phyloP scores from a whole-genome alignment of 2,113 vertebrate species.

The Pleuronectes platessa region DNA sequence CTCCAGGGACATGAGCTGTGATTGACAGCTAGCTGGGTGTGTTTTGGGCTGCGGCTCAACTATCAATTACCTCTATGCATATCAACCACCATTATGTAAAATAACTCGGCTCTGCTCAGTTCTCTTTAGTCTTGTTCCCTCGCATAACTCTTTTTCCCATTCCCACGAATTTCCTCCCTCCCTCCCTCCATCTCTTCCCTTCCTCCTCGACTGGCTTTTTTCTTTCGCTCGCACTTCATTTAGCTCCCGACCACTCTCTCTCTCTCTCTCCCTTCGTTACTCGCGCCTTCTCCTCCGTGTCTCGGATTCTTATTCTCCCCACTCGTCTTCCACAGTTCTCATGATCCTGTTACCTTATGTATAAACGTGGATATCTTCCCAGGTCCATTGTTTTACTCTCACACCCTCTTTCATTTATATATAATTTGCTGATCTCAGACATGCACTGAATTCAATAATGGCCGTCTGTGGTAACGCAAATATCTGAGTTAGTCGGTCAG shows the following conservation, averaged over 20 bases:
- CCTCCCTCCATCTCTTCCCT: slow-evolving; percentile 11
- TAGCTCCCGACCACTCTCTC: slow-evolving; percentile 38
- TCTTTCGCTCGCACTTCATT: slow-evolving; percentile 55
- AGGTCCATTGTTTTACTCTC: slow-evolving; percentile 9
- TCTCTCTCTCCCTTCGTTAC: not conserved
- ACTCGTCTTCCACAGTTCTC: slow-evolving; percentile 21
- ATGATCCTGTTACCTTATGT: not conserved
- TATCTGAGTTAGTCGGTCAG: too few species aligned
- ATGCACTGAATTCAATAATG: too few species aligned
- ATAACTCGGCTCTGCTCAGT: slow-evolving; percentile 72
- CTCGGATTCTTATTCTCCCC: slow-evolving; percentile 37
- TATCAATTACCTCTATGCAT: slow-evolving; percentile 81
- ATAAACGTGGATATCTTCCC: not conserved
- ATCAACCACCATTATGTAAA: slow-evolving; percentile 82
- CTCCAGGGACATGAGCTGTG: slow-evolving; percentile 74
- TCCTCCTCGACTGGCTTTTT: slow-evolving; percentile 49
- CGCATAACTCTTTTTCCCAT: slow-evolving; percentile 66
- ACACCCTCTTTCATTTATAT: too few species aligned
- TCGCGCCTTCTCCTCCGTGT: slow-evolving; percentile 40
- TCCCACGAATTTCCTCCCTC: slow-evolving; percentile 41
- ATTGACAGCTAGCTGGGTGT: slow-evolving; percentile 79
- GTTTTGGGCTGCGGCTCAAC: slow-evolving; percentile 75
- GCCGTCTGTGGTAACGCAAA: too few species aligned
- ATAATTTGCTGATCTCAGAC: too few species aligned
- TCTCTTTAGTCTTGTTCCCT: slow-evolving; percentile 76